These are phyloP conservation scores for Meiosimyza platycephala DNA, from an alignment of 2,888 invertebrate genomes.

Conservation along the genomic window DNA sequence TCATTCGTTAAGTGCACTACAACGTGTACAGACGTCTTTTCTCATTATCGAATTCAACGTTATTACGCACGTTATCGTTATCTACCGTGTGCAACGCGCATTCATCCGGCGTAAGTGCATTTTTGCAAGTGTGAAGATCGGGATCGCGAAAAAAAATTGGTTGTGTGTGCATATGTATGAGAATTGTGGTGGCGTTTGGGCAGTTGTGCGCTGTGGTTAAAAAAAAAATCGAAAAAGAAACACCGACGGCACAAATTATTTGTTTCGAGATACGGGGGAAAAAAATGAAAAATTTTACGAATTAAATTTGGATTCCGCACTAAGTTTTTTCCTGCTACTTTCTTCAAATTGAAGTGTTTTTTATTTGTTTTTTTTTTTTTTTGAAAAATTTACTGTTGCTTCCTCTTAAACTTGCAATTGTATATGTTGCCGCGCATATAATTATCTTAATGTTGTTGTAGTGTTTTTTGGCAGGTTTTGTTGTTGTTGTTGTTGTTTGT, in stretches of 20 bases:
- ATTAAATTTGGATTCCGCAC: neutral
- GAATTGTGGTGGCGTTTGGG: conserved; percentile 1
- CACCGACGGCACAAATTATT: neutral
- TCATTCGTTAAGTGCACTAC: conserved; percentile 42
- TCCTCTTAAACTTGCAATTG: conserved; percentile 26
- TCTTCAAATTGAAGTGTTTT: conserved; percentile 3
- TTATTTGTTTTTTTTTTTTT: neutral
- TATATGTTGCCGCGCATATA: conserved; percentile 36
- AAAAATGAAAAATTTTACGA: neutral
- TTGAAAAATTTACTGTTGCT: conserved; percentile 17
- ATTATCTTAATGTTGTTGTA: conserved; percentile 27
- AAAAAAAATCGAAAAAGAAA: conserved; percentile 7
- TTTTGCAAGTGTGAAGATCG: conserved; percentile 21
- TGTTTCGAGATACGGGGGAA: neutral
- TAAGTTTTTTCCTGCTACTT: conserved; percentile 7
- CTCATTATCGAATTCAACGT: too few relatives aligned
- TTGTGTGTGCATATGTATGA: too few relatives aligned
- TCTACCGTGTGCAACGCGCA: conserved; percentile 23
- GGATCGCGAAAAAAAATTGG: neutral
- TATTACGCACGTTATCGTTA: neutral
- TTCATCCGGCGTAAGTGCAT: conserved; percentile 15
- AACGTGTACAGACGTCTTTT: conserved; percentile 39
- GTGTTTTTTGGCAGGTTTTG: conserved; percentile 8
- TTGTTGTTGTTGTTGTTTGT: conserved; percentile 33
- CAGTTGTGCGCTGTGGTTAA: neutral